phyloP scores from a whole-genome alignment of 2,888 invertebrate genomes.

The Hypena proboscidalis region DNA sequence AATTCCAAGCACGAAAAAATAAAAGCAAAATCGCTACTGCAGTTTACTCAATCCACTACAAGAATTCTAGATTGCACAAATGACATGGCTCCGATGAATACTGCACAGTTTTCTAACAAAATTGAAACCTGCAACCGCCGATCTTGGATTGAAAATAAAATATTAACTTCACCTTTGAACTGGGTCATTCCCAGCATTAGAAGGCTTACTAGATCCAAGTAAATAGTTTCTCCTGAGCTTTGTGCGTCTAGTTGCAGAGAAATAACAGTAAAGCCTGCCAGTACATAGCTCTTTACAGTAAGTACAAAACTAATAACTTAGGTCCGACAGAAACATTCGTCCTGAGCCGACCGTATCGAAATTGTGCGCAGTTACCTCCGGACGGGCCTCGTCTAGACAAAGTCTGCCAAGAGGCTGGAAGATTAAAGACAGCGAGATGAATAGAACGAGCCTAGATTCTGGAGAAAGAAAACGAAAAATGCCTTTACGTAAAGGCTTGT shows the following conservation, averaged over 20 bases:
- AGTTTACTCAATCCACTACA: too few relatives aligned
- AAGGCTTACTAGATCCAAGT: conserved; percentile 3
- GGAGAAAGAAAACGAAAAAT: conserved; percentile 77
- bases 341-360: conserved; percentile 53
- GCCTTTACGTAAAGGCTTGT: conserved; percentile 73
- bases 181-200: not conserved
- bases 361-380: conserved; percentile 55
- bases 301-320: conserved; percentile 43
- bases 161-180: not conserved
- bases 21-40: too few relatives aligned
- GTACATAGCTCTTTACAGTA: conserved; percentile 27
- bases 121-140: not conserved
- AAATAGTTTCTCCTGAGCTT: conserved; percentile 17
- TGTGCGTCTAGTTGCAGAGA: conserved; percentile 19
- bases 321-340: conserved; percentile 46
- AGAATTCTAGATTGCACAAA: too few relatives aligned
- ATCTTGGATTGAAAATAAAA: not conserved
- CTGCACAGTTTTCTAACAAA: too few relatives aligned
- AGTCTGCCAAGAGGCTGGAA: conserved; percentile 69
- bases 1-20: not conserved
- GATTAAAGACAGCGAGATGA: conserved; percentile 80
- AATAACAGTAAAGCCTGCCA: conserved; percentile 39
- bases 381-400: conserved; percentile 68
- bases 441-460: conserved; percentile 70
- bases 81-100: too few relatives aligned